Evolutionary conservation across 23 tunicate species (phyloP).

Genomic region (Ascidia mentula): DNA sequence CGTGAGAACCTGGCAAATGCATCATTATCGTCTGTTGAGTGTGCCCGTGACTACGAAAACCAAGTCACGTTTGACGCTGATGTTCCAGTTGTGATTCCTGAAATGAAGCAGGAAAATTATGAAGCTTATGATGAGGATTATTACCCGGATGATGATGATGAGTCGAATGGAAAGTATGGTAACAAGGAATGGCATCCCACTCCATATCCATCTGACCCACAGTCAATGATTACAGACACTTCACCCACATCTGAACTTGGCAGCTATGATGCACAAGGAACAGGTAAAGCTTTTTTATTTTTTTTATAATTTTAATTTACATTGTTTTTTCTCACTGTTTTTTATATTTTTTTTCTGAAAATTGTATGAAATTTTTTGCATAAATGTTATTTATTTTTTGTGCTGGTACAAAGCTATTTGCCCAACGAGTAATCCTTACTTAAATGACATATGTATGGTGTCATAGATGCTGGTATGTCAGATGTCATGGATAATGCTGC

Average conservation of each 20-base stretch:
- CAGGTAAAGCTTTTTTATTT: background rate
- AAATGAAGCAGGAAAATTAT: background rate
- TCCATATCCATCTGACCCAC: conserved; percentile 9
- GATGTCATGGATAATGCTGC: conserved; percentile 1
- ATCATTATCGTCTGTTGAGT: background rate
- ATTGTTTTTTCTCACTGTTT: no score
- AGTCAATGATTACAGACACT: conserved; percentile 19
- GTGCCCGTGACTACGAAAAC: background rate
- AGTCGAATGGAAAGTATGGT: conserved; percentile 1
- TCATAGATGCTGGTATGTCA: background rate
- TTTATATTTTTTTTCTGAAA: no score
- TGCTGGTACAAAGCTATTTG: no score
- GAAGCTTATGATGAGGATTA: conserved; percentile 10
- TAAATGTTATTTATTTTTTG: no score
- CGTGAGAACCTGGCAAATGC: background rate
- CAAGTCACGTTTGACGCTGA: conserved; percentile 3
- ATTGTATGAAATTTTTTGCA: no score
- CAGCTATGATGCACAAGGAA: background rate
- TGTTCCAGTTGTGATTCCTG: background rate
- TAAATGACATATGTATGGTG: background rate
- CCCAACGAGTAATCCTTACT: no score
- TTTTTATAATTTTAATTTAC: no score
- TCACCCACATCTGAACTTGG: conserved; percentile 7
- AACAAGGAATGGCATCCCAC: conserved; percentile 13
- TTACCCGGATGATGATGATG: background rate